These are phyloP conservation scores for Liodrosophila aerea DNA, from an alignment of 2,888 invertebrate genomes.

Conservation along the genomic window DNA sequence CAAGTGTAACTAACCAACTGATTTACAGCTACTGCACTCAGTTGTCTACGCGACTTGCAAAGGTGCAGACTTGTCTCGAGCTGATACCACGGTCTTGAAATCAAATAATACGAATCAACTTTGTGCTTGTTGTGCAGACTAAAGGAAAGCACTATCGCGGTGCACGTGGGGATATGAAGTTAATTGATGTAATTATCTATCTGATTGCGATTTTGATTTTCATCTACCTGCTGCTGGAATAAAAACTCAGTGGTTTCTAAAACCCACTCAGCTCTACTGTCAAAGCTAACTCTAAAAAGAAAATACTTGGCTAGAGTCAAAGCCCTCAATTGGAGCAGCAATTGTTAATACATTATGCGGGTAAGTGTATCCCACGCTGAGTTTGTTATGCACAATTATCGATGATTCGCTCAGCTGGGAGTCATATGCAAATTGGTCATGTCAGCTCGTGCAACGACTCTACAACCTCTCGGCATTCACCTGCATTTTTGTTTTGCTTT, in stretches of 20 bases:
- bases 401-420: conserved; percentile 39
- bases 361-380: conserved; percentile 48
- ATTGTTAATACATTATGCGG: conserved; percentile 47
- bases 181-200: conserved; percentile 80
- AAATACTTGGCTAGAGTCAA: not conserved
- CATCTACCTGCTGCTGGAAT: conserved; percentile 77
- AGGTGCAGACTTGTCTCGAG: conserved; percentile 57
- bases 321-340: conserved; percentile 5
- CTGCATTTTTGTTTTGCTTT: conserved; percentile 5
- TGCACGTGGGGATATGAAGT: conserved; percentile 80
- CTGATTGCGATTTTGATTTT: conserved; percentile 80
- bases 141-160: conserved; percentile 62
- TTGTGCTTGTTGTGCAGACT: conserved; percentile 16
- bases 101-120: not conserved
- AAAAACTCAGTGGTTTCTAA: conserved; percentile 28
- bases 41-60: conserved; percentile 67
- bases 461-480: conserved; percentile 24
- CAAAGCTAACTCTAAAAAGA: conserved; percentile 9
- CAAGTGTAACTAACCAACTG: conserved; percentile 29
- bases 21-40: conserved; percentile 39
- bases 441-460: not conserved
- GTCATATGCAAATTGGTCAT: conserved; percentile 30
- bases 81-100: conserved; percentile 34
- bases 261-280: conserved; percentile 22
- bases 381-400: conserved; percentile 52